Evolutionary conservation across 1,140 invertebrate genomes (phyloP), one percentile per base, ranked within the genome.

Genomic region (Calosoma granatense): DNA sequence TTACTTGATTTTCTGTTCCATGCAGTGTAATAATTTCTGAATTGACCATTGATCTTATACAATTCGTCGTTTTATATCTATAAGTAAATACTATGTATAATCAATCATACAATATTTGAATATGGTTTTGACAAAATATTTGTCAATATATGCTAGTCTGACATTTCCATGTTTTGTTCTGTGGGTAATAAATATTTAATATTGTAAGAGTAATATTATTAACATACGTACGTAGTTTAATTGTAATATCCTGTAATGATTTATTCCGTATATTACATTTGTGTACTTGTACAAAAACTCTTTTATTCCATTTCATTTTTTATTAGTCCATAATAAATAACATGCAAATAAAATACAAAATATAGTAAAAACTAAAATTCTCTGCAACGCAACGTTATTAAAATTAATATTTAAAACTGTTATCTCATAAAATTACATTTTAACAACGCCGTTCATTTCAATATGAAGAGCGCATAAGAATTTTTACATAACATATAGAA

Each of bases 121-220:
- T 17, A 47, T 47, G 4, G 17, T 47, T 47, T 47, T 17, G 41
- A 47, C 41, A 47, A 47, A 12, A 9, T 36, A 36, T 47, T 4
- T 47, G 41, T 47, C 41, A 47, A 47, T 47, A 47, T 47, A 17
- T 47, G 17, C 41, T 47, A 47, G 41, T 47, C 41, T 47, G 41
- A 47, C 41, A 17, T 12, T 47, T 47, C 41, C 41, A 47, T 47
- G 41, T 47, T 47, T 47, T 4, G 17, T 47, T 47, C 17, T 47
- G 41, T 47, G 41, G 41, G 6, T 47, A 47, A 47, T 47, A 47
- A 47, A 47, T 11, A 11, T 47, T 47, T 11, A 47, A 17, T 4
- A 47, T 11, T 47, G 41, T 47, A 17, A 47, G 17, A 9, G 26
- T 30, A 30, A 30, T 30, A 30, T 30, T n/a, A 30, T 30, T 6